Base-by-base conservation (phyloP, 2,113 vertebrate species). In the Xenotilapia caudafasciata region DNA sequence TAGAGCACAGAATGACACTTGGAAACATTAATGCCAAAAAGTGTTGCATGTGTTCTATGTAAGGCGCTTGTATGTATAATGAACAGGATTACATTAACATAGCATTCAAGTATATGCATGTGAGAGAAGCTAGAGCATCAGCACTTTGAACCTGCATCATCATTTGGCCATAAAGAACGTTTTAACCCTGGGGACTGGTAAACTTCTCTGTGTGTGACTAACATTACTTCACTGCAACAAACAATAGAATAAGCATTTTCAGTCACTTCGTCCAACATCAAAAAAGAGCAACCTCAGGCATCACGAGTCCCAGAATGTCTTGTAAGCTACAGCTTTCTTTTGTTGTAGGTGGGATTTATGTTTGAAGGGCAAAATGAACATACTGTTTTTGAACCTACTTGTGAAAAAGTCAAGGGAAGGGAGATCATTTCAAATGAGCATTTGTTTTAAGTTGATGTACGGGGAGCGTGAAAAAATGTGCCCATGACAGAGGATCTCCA, bases 171-270 rank as follows among this genome's bases (percentile, higher is more conserved):
- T 62, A 62, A 65, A 80, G 47, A 70, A 2, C n/a, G 51, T 84
- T 82, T 60, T 55, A 54, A 6, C 88, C 84, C 88, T 19, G 51
- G 79, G 33, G 89, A 80, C 84, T 49, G 68, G 62, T 85, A 65
- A 83, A 89, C 49, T 28, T 83, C 38, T 87, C 26, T 73, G 54
- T 38, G 84, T 86, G 89, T 87, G 84, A 81, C 86, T 89, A 68
- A 88, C 45, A 35, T 84, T 49, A 82, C 83, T 92, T 86, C 65
- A 45, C 51, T 62, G 65, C 89, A 85, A 38, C 79, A 85, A 88
- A 86, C 55, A 77, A 38, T 54, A 55, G 26, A 19, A 58, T 84
- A 86, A 88, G 85, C 89, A 80, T 79, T 84, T 88, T 84, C 60
- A n/a, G 62, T 49, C 83, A 51, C 75, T 75, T 70, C n/a, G 13